Conservation (phyloP, 2,888 invertebrate species). For the Acheta domesticus region DNA sequence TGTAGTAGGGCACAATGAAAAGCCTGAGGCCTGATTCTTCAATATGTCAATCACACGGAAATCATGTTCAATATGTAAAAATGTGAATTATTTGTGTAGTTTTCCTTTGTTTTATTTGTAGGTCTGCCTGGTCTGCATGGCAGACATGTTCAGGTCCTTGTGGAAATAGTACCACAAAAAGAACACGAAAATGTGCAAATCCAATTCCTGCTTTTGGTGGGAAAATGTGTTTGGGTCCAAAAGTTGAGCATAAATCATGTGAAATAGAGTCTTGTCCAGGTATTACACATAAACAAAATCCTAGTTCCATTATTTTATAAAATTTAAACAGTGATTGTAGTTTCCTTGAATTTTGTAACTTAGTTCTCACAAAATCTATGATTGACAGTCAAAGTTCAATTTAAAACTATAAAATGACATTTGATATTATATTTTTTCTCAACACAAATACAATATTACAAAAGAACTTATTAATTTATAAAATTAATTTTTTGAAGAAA, state of each 20-base stretch:
- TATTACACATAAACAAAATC: neutral
- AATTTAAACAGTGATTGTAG: no score
- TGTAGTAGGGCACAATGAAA: no score
- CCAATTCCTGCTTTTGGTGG: neutral
- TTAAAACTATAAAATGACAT: no score
- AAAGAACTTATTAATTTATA: no score
- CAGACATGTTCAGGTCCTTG: neutral
- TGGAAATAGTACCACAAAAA: neutral
- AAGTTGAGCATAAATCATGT: neutral
- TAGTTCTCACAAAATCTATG: no score
- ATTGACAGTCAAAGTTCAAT: no score
- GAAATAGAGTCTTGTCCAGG: neutral
- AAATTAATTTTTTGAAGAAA: no score
- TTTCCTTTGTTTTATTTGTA: neutral
- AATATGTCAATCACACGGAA: neutral
- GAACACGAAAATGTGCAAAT: neutral
- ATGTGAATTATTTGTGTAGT: neutral
- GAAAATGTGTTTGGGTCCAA: neutral
- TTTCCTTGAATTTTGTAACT: no score
- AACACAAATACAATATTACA: no score
- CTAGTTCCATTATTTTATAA: no score
- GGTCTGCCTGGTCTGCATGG: neutral
- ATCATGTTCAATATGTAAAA: neutral
- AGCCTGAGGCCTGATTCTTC: no score
- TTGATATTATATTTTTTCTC: no score